phyloP scores from a whole-genome alignment of 2,888 invertebrate genomes.

The Caenorhabditis japonica region DNA sequence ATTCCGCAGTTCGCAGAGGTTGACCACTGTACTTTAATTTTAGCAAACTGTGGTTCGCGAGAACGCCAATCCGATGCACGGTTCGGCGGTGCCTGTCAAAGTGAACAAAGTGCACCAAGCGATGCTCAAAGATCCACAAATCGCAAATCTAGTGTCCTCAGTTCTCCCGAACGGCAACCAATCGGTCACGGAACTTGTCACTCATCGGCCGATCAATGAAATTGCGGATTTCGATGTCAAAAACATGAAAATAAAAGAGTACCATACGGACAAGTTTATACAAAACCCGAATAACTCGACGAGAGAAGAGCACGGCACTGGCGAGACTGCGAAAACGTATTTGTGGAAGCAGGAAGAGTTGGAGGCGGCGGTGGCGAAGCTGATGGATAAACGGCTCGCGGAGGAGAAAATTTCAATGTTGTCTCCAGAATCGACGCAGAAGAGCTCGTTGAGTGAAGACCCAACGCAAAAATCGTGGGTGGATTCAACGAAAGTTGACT shows the following conservation, averaged over 20 bases:
- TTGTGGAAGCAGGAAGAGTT: slow-evolving; percentile 30
- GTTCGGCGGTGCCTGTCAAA: slow-evolving; percentile 57
- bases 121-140: slow-evolving; percentile 14
- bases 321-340: neutral
- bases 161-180: slow-evolving; percentile 6
- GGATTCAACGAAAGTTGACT: neutral
- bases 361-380: slow-evolving; percentile 31
- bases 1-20: no score
- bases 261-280: slow-evolving; percentile 1
- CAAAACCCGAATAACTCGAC: slow-evolving; percentile 28
- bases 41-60: slow-evolving; percentile 47
- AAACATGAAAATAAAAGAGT: neutral
- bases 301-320: neutral
- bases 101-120: slow-evolving; percentile 38
- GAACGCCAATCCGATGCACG: slow-evolving; percentile 58
- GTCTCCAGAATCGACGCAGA: slow-evolving; percentile 1
- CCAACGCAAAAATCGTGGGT: neutral
- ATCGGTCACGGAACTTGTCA: neutral
- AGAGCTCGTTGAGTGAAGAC: neutral
- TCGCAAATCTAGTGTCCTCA: neutral
- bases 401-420: slow-evolving; percentile 6
- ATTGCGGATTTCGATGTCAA: slow-evolving; percentile 11
- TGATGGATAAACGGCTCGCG: slow-evolving; percentile 31
- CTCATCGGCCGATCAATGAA: slow-evolving; percentile 14
- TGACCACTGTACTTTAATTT: no score